Evolutionary conservation across 2,113 vertebrate genomes (phyloP).

Genomic region (Ellobius talpinus): DNA sequence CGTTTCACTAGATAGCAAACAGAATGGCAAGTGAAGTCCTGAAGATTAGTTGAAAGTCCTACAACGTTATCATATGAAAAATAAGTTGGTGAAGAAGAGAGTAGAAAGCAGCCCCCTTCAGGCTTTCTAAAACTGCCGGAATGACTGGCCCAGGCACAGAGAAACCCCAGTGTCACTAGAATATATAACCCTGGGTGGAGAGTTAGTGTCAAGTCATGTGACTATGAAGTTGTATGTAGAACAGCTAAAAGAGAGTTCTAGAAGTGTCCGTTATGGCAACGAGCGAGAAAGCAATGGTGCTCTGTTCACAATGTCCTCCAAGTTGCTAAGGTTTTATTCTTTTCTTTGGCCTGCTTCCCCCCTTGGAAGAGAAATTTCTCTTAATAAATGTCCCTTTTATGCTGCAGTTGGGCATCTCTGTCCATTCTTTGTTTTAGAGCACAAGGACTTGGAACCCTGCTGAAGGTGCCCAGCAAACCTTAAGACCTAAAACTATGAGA

Average conservation of each 20-base stretch:
- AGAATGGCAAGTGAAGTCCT: neutral
- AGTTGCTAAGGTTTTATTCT: neutral
- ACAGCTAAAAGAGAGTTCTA: neutral
- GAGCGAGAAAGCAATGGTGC: neutral
- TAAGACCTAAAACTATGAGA: slow-evolving; percentile 27
- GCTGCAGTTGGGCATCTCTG: neutral
- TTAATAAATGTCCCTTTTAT: neutral
- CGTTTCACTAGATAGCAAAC: neutral
- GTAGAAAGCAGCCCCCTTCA: neutral
- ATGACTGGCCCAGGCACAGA: neutral
- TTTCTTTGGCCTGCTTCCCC: neutral
- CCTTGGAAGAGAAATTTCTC: neutral
- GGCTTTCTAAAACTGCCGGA: neutral
- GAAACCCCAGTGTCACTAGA: neutral
- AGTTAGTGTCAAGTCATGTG: neutral
- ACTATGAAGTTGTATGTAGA: neutral
- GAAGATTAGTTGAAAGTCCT: neutral
- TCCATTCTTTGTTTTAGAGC: neutral
- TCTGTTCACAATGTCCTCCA: neutral
- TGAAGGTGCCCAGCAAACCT: neutral
- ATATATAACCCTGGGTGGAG: neutral
- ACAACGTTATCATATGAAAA: neutral
- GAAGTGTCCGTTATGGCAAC: neutral
- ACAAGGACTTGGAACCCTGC: neutral
- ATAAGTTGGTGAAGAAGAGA: neutral